Evolutionary conservation across 92 coral and sea anemone species (phyloP).

Genomic region (Hydrozoanthus gracilis): DNA sequence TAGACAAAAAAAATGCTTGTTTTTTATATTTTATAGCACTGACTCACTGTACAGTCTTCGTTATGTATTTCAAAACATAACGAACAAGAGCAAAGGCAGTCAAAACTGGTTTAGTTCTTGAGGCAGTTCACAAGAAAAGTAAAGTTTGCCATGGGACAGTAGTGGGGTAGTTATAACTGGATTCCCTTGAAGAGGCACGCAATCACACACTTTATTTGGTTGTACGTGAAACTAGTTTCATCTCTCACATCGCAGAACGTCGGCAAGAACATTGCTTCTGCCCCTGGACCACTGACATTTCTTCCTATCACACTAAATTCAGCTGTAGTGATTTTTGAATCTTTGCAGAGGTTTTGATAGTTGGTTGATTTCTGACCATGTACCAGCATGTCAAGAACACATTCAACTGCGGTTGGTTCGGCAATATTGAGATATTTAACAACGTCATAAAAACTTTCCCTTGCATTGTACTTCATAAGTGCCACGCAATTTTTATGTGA

Average conservation of each 20-base stretch:
- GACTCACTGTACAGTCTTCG: not conserved
- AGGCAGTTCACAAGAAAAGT: not conserved
- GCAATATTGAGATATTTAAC: no score
- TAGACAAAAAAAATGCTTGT: not conserved
- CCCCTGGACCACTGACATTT: no score
- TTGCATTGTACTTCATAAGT: no score
- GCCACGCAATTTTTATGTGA: no score
- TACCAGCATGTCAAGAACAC: no score
- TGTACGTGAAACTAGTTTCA: conserved; percentile 1
- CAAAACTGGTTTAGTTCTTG: not conserved
- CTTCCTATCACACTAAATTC: no score
- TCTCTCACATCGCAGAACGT: not conserved
- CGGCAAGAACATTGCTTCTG: not conserved
- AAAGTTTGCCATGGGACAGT: not conserved
- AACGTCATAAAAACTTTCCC: no score
- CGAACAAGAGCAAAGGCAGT: not conserved
- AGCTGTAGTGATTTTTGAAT: no score
- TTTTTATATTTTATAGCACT: not conserved
- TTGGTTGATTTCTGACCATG: no score
- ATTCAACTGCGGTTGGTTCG: no score
- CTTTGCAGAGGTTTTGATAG: no score
- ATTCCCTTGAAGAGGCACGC: conserved; percentile 6
- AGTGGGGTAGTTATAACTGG: not conserved
- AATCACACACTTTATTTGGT: not conserved
- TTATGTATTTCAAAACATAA: not conserved